Base-by-base conservation (phyloP, 2,888 invertebrate species). In the Diarsia rubi region DNA sequence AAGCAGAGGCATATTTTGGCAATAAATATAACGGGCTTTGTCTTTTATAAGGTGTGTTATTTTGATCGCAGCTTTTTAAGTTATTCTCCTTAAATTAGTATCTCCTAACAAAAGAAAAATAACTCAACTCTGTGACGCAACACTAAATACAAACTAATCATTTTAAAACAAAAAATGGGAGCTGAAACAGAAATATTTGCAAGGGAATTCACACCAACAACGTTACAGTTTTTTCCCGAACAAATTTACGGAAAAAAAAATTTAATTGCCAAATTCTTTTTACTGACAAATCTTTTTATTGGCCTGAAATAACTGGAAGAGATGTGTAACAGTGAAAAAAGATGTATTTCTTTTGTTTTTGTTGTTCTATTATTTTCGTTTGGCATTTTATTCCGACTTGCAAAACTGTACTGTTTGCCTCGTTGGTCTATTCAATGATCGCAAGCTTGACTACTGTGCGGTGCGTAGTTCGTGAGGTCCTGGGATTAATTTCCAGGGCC, bases 11-110 rank as follows among this genome's bases (percentile, higher is more conserved):
- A 71, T 78, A 82, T 60, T 57, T 68, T 47, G 37, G 31, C 47
- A 42, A 82, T 77, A 65, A 71, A n/a, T 49, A 82, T 82, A 64
- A 82, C 16, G 63, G 64, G 60, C 0, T 63, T 45, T 45, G n/a
- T 52, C 21, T 59, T 42, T 47, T 47, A 5, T 6, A 24, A 54
- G 12, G 49, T 45, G 4, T n/a, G 12, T 42, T 12, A 27, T 52
- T n/a, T 12, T 8, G 9, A 19, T 8, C 4, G 19, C 6, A n/a
- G 42, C 8, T 42, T 49, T 52, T n/a, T 52, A 45, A 52, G n/a
- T 52, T 52, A n/a, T 24, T 54, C 5, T 14, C 14, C 54, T 24
- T 24, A 24, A 42, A 44, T 42, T 37, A 12, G 19, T 54, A 54
- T 1, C 12, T 21, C 9, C 21, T 49, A 21, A 5, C 6, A 1